These are phyloP conservation scores for Hetaerina americana DNA, from an alignment of 1,140 invertebrate species.

Conservation along the genomic window DNA sequence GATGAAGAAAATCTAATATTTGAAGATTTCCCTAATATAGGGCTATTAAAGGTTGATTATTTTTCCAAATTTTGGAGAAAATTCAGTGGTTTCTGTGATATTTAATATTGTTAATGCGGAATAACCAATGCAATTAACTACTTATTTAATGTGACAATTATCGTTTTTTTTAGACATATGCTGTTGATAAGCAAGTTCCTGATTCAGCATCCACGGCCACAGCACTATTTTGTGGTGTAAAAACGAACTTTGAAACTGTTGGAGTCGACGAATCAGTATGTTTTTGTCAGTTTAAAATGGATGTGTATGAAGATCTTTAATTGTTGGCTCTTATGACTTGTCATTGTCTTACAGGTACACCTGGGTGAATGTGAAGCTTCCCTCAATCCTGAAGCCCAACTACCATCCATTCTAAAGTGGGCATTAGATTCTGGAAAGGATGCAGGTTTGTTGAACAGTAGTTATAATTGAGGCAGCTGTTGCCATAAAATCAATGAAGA, in stretches of 20 bases:
- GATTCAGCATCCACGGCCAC: conserved; percentile 68
- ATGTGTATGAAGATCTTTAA: neutral
- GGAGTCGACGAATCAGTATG: conserved; percentile 52
- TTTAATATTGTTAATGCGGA: no score
- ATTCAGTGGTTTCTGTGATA: neutral
- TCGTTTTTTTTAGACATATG: conserved; percentile 49
- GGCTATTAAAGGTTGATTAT: neutral
- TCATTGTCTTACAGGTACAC: neutral
- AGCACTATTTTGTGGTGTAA: conserved; percentile 57
- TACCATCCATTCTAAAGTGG: conserved; percentile 43
- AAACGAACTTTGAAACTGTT: conserved; percentile 49
- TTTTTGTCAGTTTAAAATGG: neutral
- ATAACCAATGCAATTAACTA: no score
- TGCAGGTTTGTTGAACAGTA: conserved; percentile 49
- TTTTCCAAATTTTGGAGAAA: neutral
- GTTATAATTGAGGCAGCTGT: no score
- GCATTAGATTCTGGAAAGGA: conserved; percentile 53
- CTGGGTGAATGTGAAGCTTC: neutral
- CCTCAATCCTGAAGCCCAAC: neutral
- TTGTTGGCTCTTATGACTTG: neutral
- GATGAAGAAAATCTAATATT: neutral
- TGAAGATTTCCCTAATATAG: conserved; percentile 7
- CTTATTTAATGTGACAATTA: no score
- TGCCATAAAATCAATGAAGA: no score
- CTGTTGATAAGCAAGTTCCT: conserved; percentile 60